Evolutionary conservation across 2,113 vertebrate genomes (phyloP).

Genomic region (Pongo abelii): DNA sequence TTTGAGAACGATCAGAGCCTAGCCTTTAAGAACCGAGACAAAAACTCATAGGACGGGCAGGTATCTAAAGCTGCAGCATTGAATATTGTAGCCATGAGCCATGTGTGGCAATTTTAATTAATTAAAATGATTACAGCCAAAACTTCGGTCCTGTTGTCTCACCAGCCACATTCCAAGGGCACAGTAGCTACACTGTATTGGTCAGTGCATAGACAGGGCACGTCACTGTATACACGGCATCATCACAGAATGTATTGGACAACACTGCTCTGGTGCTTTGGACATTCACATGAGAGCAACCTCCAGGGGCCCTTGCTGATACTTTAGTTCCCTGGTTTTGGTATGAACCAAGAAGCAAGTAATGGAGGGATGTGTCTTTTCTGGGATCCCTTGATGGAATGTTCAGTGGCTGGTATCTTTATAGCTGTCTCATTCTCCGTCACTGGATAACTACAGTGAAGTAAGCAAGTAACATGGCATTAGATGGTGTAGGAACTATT

Average conservation of each 20-base stretch:
- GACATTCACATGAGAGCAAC: background rate
- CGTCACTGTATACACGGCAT: fast-evolving
- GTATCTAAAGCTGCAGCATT: background rate
- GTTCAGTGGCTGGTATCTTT: background rate
- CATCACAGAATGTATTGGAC: background rate
- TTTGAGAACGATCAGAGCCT: conserved; percentile 42
- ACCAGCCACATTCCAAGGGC: background rate
- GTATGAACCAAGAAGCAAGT: background rate
- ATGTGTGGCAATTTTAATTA: background rate
- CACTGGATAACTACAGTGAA: background rate
- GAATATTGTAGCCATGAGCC: no score
- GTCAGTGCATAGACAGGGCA: fast-evolving
- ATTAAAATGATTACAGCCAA: background rate
- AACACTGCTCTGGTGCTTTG: fast-evolving
- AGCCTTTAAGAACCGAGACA: background rate
- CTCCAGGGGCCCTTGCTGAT: background rate
- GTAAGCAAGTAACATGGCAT: background rate
- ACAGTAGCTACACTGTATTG: fast-evolving
- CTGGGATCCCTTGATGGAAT: background rate
- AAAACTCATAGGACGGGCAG: background rate
- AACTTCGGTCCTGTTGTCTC: background rate
- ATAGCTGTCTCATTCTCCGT: background rate
- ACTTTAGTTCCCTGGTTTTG: background rate
- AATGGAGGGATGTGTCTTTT: background rate
- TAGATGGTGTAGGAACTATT: background rate